phyloP scores from a whole-genome alignment of 1,140 invertebrate species.

The Drosophila navojoa region DNA sequence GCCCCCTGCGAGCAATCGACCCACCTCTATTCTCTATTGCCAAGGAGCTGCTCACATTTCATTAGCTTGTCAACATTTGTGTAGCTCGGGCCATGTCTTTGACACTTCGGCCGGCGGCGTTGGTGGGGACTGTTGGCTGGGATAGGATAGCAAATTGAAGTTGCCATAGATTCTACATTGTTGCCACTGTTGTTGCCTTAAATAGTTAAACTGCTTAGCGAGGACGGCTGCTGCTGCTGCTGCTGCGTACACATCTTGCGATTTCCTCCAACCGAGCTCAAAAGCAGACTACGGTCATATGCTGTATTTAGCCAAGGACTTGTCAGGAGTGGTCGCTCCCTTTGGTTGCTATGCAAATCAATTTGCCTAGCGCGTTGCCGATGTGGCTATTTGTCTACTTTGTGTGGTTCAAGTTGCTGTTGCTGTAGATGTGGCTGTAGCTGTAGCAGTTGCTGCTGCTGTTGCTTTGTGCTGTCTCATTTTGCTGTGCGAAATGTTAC shows the following conservation, averaged over 20 bases:
- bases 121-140: not conserved
- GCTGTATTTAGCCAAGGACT: slow-evolving; percentile 29
- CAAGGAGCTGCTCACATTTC: slow-evolving; percentile 71
- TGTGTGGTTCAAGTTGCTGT: slow-evolving; percentile 11
- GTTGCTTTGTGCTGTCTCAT: slow-evolving; percentile 2
- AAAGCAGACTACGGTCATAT: slow-evolving; percentile 49
- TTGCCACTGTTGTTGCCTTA: slow-evolving; percentile 55
- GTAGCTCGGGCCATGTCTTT: slow-evolving; percentile 69
- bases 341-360: slow-evolving; percentile 78
- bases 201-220: slow-evolving; percentile 82
- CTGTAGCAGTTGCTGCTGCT: not conserved
- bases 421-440: not conserved
- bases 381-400: slow-evolving; percentile 48
- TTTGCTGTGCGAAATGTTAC: slow-evolving; percentile 28
- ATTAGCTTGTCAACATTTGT: slow-evolving; percentile 81
- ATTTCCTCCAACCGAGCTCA: slow-evolving; percentile 23
- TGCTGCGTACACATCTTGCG: slow-evolving; percentile 43
- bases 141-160: slow-evolving; percentile 49
- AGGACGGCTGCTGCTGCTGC: slow-evolving; percentile 10
- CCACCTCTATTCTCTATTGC: slow-evolving; percentile 26
- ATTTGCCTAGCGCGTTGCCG: slow-evolving; percentile 45
- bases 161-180: slow-evolving; percentile 63
- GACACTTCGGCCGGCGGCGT: slow-evolving; percentile 72
- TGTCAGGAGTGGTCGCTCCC: slow-evolving; percentile 4
- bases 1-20: not conserved